phyloP scores from a whole-genome alignment of 35 echinoderm and acorn worm genomes.

The Heliocidaris erythrogramma region DNA sequence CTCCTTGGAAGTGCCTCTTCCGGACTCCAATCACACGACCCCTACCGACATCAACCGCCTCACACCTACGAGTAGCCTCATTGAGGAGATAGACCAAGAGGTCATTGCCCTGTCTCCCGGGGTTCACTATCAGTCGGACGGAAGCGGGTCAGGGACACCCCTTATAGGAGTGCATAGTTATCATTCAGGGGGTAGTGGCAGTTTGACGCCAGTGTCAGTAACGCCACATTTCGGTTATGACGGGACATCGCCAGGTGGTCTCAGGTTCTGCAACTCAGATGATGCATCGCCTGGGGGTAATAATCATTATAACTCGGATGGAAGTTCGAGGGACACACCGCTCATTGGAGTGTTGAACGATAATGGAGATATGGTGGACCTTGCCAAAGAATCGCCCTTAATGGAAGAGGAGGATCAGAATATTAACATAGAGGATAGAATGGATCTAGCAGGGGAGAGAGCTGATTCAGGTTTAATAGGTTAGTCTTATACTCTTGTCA shows the following conservation, averaged over 20 bases:
- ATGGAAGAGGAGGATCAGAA: slow-evolving; percentile 44
- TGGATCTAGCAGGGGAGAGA: slow-evolving; percentile 14
- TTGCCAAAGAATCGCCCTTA: slow-evolving; percentile 38
- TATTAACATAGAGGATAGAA: slow-evolving; percentile 51
- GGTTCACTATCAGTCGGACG: neutral
- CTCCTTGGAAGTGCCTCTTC: slow-evolving; percentile 62
- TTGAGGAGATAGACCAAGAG: slow-evolving; percentile 64
- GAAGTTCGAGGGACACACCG: neutral
- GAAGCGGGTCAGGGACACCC: slow-evolving; percentile 3
- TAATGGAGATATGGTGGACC: neutral
- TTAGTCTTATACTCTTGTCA: neutral
- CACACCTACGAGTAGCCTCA: slow-evolving; percentile 76
- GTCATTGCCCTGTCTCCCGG: slow-evolving; percentile 49
- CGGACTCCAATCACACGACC: slow-evolving; percentile 62
- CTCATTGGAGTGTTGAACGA: neutral
- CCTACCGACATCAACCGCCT: slow-evolving; percentile 72
- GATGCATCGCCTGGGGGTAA: slow-evolving; percentile 6
- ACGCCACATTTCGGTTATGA: neutral
- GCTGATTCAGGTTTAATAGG: neutral
- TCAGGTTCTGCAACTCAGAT: neutral
- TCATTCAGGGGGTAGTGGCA: neutral
- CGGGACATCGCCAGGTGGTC: neutral
- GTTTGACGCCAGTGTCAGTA: neutral
- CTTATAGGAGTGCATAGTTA: neutral
- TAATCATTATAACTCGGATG: neutral